phyloP scores from a whole-genome alignment of 2,113 vertebrate species.

The Carassius carassius region DNA sequence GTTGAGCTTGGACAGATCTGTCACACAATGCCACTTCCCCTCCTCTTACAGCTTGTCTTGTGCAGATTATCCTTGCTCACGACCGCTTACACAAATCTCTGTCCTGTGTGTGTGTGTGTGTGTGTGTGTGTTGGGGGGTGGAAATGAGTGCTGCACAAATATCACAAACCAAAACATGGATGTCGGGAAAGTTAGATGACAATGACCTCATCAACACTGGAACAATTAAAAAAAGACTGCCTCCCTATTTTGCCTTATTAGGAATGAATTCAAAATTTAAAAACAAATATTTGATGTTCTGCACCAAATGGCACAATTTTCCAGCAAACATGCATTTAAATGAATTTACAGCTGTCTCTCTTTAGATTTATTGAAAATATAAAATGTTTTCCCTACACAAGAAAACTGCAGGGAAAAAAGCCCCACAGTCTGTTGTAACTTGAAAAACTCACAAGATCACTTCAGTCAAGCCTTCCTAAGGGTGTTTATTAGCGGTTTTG shows the following conservation, averaged over 20 bases:
- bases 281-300: neutral
- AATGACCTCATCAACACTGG: neutral
- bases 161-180: neutral
- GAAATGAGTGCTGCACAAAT: neutral
- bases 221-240: too few species aligned
- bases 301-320: neutral
- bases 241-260: neutral
- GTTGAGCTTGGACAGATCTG: slow-evolving; percentile 16
- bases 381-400: neutral
- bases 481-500: neutral
- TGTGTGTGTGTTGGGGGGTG: neutral
- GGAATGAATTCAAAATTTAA: neutral
- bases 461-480: neutral
- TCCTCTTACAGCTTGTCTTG: slow-evolving; percentile 28
- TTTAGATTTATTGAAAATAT: neutral
- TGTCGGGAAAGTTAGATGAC: neutral
- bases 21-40: neutral
- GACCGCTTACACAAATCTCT: slow-evolving; percentile 43
- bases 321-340: neutral
- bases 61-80: slow-evolving; percentile 38
- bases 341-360: neutral
- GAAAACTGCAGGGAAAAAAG: neutral
- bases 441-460: too few species aligned
- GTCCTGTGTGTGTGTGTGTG: neutral
- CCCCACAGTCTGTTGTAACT: neutral